Evolutionary conservation across 2,797 vertebrate species (phyloP).

Genomic region (Poecile montanus): DNA sequence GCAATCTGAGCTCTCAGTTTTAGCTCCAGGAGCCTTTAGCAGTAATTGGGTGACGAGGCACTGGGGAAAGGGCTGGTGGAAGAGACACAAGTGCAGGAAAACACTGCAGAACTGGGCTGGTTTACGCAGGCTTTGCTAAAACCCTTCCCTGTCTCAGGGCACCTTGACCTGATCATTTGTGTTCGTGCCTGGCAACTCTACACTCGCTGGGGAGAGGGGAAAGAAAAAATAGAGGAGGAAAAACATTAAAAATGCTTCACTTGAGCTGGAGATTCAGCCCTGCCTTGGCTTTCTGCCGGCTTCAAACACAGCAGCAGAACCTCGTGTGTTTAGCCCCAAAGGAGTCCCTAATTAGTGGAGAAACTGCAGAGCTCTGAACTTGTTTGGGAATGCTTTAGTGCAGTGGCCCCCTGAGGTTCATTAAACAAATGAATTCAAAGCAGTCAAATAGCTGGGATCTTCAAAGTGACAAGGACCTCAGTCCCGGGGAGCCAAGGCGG

Average conservation of each 20-base stretch:
- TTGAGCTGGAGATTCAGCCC: not conserved
- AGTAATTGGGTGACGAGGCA: not conserved
- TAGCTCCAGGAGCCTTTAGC: not conserved
- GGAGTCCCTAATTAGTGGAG: conserved; percentile 58
- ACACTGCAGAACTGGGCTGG: conserved; percentile 14
- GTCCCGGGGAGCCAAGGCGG: not conserved
- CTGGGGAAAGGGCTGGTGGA: not conserved
- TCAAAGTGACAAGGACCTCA: conserved; percentile 18
- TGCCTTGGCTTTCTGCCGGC: not conserved
- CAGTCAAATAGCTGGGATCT: conserved; percentile 15
- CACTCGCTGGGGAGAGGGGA: not conserved
- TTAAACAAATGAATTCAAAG: conserved; percentile 46
- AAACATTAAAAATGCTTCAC: not conserved
- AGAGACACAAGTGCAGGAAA: not conserved
- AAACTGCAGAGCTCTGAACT: conserved; percentile 18
- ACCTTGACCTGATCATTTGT: not conserved
- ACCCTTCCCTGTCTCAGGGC: not conserved
- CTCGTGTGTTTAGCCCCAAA: conserved; percentile 29
- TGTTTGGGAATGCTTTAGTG: conserved; percentile 18
- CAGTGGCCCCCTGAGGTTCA: conserved; percentile 33
- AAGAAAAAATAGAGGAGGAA: not conserved
- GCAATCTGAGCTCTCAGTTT: not conserved
- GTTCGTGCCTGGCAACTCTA: not conserved
- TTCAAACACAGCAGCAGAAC: not conserved
- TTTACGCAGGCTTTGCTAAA: conserved; percentile 53